Base-by-base conservation (phyloP, 2,113 vertebrate species). In the Grantiella picta region DNA sequence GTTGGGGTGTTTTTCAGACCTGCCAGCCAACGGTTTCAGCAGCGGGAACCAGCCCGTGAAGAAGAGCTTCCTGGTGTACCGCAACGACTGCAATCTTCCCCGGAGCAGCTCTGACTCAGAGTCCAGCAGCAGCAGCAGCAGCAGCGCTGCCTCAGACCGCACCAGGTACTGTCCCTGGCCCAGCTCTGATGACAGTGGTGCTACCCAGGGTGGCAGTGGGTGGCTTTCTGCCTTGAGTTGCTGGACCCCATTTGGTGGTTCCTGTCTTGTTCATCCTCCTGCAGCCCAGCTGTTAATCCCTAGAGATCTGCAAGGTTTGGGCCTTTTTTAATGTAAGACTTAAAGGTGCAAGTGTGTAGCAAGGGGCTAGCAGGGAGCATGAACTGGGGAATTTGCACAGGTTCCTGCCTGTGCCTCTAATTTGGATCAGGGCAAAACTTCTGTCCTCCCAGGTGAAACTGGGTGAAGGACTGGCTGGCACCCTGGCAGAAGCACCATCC, bases 41-140 rank as follows among this genome's bases (percentile, higher is more conserved):
- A 97, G 98, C 1, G 98, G 99, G 92, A 99, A 96, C 97, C 99
- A 99, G 97, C 99, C 99, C 0, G 99, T 99, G 69, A 99, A 99
- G 12, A 99, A 99, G 97, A 99, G 99, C 94, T 99, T 99, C 98
- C 98, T 99, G 21, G 99, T 99, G 36, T 99, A 99, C 97, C 98
- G 99, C 44, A 99, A 98, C 1, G 99, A 99, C 97, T 98, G 99
- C 91, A 99, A 98, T 61, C 98, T 99, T 36, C 99, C 99, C 33
- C 98, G 99, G 9, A 99, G 99, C 96, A 99, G 99, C 97, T 99
- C 99, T 0, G 99, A 99, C 97, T 99, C 99, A 0, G 99, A 99
- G 94, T 99, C 99, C 90, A 99, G 99, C 92, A 99, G 98, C 98
- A 99, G 98, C 96, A 99, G 99, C 97, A 99, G 99, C 97, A 99